Evolutionary conservation across 2,113 vertebrate species (phyloP).

Genomic region (Mobula birostris): DNA sequence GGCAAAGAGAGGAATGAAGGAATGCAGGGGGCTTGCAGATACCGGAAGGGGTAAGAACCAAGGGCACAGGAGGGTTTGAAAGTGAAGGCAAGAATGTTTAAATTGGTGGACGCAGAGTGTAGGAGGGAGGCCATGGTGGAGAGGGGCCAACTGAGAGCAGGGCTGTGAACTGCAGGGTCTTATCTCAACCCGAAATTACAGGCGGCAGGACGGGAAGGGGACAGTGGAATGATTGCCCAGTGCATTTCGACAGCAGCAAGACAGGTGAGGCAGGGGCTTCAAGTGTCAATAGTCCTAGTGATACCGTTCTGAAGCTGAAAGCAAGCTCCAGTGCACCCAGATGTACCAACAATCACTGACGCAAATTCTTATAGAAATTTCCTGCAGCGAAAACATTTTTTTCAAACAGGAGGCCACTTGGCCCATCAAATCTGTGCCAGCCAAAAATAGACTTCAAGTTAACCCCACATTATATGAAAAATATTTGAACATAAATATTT

Average conservation of each 20-base stretch:
- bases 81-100: background rate
- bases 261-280: conserved; percentile 11
- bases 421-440: too few relatives aligned
- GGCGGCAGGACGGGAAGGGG: conserved; percentile 29
- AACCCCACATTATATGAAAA: too few relatives aligned
- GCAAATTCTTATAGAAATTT: too few relatives aligned
- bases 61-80: background rate
- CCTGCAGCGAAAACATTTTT: too few relatives aligned
- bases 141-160: background rate
- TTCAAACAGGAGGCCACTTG: too few relatives aligned
- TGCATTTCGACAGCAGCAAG: background rate
- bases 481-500: too few relatives aligned
- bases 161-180: background rate
- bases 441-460: too few relatives aligned
- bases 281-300: background rate
- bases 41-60: background rate
- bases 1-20: background rate
- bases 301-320: background rate
- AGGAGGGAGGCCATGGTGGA: too few relatives aligned
- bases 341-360: too few relatives aligned
- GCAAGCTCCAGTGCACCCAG: too few relatives aligned
- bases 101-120: background rate
- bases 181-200: conserved; percentile 39
- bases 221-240: background rate
- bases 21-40: background rate